These are phyloP conservation scores for Cladopsammia gracilis DNA, from an alignment of 64 coral and sea anemone genomes.

Conservation along the genomic window DNA sequence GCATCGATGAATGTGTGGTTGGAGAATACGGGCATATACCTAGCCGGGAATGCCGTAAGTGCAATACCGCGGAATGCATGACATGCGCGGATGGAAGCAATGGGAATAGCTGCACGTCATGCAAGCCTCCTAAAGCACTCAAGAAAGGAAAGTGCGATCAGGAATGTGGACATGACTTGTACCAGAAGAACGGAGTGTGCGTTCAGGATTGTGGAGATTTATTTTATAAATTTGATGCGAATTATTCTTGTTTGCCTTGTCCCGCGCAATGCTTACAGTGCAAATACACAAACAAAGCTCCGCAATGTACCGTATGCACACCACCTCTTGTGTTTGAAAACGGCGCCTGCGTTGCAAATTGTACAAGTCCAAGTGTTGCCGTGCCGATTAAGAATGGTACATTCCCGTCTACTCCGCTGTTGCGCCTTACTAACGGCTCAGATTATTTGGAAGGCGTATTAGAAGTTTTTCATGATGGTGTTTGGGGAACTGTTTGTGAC, in stretches of 20 bases:
- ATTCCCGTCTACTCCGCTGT: neutral
- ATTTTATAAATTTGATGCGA: constrained; percentile 39
- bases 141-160: constrained; percentile 65
- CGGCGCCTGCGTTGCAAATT: constrained; percentile 42
- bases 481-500: constrained; percentile 92
- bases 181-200: constrained; percentile 51
- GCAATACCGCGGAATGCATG: constrained; percentile 48
- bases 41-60: constrained; percentile 52
- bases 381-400: constrained; percentile 35
- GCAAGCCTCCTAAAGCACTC: constrained; percentile 58
- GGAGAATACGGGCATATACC: constrained; percentile 57
- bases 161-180: constrained; percentile 53
- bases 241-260: constrained; percentile 59
- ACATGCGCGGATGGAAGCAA: constrained; percentile 76
- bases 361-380: constrained; percentile 55
- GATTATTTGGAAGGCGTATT: constrained; percentile 83
- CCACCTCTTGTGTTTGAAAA: constrained; percentile 64
- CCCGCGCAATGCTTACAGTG: constrained; percentile 66
- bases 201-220: constrained; percentile 27
- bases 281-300: neutral
- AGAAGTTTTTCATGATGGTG: constrained; percentile 75
- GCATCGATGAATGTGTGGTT: constrained; percentile 43
- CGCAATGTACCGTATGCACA: constrained; percentile 45
- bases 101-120: constrained; percentile 74
- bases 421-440: constrained; percentile 84